Evolutionary conservation across 2,113 vertebrate genomes (phyloP), one percentile per base, ranked within the genome.

Genomic region (Thomomys bottae): DNA sequence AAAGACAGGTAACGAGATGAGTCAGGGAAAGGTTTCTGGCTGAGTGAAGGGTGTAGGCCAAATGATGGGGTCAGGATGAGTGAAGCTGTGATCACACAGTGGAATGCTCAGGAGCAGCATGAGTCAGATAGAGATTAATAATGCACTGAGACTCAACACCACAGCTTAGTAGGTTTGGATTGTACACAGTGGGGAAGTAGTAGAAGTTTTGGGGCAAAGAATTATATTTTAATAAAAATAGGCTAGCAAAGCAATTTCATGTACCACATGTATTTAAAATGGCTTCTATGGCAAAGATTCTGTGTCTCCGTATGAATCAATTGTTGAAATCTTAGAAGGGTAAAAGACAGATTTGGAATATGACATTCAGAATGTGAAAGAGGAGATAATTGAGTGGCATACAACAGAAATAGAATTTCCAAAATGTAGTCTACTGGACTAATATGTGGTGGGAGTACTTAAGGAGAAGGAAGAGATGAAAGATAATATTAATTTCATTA

Each of bases 11-110:
- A 36, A 14, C 32, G 36, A 2, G 18, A 26, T 88, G 92, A 91
- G n/a, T 91, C 82, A 96, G 34, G 40, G n/a, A 18, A 38, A 88
- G 42, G 45, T 91, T 89, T 87, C 63, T 42, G 38, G 61, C 5
- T 81, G 90, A 30, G 57, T n/a, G 18, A 68, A n/a, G 63, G 84
- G 26, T 71, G n/a, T 79, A 42, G 76, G 9, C 38, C 79, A 91
- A 87, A 21, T 20, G 59, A 30, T 1, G 12, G 26, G 66, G 71
- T 24, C 54, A 34, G 66, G 90, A 71, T n/a, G 34, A 63, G 4
- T 23, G 67, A 81, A 15, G 67, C 34, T 3, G 10, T 54, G 45
- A 59, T 81, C 68, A 71, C 32, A 57, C 21, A 34, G 86, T 73
- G 49, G 73, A 34, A 78, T 82, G 71, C 11, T 82, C n/a, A 63